Base-by-base conservation (phyloP, 2,888 invertebrate species). In the Auanema freiburgensis region DNA sequence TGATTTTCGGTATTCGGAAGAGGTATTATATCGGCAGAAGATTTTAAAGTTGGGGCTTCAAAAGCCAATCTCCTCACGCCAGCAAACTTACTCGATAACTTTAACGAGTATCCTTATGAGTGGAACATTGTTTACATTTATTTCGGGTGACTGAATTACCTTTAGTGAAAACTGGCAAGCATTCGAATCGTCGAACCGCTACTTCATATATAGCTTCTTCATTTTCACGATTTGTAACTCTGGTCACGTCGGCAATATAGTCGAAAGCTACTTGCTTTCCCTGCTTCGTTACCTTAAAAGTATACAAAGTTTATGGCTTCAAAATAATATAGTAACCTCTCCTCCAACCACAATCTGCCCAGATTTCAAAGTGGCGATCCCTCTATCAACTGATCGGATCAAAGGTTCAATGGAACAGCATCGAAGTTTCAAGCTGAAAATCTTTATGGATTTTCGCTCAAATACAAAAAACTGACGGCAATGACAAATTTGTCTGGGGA, bases 241-340 rank as follows among this genome's bases (percentile, higher is more conserved):
- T 81, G 16, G 69, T 67, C 23, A 82, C 60, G 51, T 79, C 77
- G 40, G 71, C 71, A 50, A 82, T 78, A 65, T 82, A 82, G 64
- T 82, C 82, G 63, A 82, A 82, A 0, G 81, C 80, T 52, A 72
- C 78, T 61, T 77, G 78, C 8, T 68, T 66, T 8, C 71, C 70
- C 49, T 70, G 63, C 10, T 66, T 59, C 12, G 54, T 49, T 2
- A 74, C 70, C 57, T 52, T 21, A 8, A 57, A 57, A 24, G 11
- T 14, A 33, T 5, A 5, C 33, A 33, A 33, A 33, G 33, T n/a
- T n/a, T n/a, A n/a, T n/a, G n/a, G n/a, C n/a, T 18, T 12, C 51
- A 12, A n/a, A 51, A 51, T n/a, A n/a, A n/a, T n/a, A n/a, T n/a
- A n/a, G 49, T 23, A 8, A 63, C 67, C 57, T 78, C 78, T 63